Conservation (phyloP, 2,113 vertebrate species). For the Lasiurus cinereus region DNA sequence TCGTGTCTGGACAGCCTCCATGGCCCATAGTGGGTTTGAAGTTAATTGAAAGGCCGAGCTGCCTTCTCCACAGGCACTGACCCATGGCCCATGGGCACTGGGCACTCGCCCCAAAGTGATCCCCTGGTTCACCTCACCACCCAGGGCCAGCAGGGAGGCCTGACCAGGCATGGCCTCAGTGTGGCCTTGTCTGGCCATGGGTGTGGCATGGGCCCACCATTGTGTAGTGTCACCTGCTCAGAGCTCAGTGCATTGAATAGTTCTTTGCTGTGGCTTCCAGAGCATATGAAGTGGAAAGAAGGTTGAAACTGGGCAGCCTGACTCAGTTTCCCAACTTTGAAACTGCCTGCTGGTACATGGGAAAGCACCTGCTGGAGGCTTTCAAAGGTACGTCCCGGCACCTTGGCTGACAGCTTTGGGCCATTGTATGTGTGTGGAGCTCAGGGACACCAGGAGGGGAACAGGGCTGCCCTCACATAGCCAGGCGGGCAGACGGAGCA, state of each 20-base stretch:
- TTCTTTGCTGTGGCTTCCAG: conserved; percentile 88
- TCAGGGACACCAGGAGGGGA: not conserved
- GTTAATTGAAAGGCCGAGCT: not conserved
- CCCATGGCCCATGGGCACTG: not conserved
- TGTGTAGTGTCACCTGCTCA: not conserved
- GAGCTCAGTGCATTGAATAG: conserved; percentile 37
- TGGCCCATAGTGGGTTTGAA: not conserved
- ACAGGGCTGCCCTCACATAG: too few relatives aligned
- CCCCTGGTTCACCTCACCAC: not conserved
- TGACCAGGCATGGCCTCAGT: accelerated
- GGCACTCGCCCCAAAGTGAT: too few relatives aligned
- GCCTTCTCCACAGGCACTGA: not conserved
- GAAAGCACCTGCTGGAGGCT: conserved; percentile 94
- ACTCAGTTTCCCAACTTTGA: conserved; percentile 97
- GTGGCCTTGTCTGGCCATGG: not conserved
- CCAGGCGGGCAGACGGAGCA: not conserved
- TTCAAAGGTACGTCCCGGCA: conserved; percentile 93
- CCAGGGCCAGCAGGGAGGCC: not conserved
- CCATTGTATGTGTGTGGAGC: not conserved
- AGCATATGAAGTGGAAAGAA: conserved; percentile 98
- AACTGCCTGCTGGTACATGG: conserved; percentile 98
- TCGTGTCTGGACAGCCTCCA: too few relatives aligned
- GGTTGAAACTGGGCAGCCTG: conserved; percentile 95
- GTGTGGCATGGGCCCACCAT: not conserved
- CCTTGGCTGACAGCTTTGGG: not conserved